These are phyloP conservation scores for Paratrypauchen microcephalus DNA, from an alignment of 2,797 vertebrate species.

Conservation along the genomic window DNA sequence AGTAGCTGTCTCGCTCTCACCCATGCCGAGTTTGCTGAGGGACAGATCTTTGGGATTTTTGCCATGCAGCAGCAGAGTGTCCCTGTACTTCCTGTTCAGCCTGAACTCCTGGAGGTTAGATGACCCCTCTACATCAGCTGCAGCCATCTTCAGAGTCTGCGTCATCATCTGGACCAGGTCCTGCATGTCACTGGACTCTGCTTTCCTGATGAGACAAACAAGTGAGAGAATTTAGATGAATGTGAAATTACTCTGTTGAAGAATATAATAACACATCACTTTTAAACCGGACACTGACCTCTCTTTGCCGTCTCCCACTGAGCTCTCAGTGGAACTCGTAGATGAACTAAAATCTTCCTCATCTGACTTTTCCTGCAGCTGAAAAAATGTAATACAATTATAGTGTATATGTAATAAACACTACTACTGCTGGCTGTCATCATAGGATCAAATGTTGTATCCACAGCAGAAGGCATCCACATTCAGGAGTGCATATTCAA, in stretches of 20 bases:
- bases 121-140: conserved; percentile 66
- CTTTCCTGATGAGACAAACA: conserved; percentile 73
- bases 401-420: background rate
- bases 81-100: conserved; percentile 87
- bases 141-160: conserved; percentile 86
- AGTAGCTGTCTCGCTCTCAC: conserved; percentile 48
- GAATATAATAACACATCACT: background rate
- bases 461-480: background rate
- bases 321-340: conserved; percentile 91
- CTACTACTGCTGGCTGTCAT: background rate
- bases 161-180: conserved; percentile 96
- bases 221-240: background rate
- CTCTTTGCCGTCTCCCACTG: conserved; percentile 86
- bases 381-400: conserved; percentile 12
- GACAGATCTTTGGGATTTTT: conserved; percentile 80
- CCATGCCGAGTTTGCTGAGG: conserved; percentile 80
- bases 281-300: conserved; percentile 66
- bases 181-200: conserved; percentile 83
- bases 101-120: conserved; percentile 83
- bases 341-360: conserved; percentile 90
- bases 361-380: conserved; percentile 75
- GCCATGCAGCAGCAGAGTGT: conserved; percentile 92
- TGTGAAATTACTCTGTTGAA: background rate
- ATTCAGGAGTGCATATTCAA: background rate
- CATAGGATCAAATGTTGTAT: too few relatives aligned